Evolutionary conservation across 2,888 invertebrate genomes (phyloP).

Genomic region (Caenorhabditis parvicauda): DNA sequence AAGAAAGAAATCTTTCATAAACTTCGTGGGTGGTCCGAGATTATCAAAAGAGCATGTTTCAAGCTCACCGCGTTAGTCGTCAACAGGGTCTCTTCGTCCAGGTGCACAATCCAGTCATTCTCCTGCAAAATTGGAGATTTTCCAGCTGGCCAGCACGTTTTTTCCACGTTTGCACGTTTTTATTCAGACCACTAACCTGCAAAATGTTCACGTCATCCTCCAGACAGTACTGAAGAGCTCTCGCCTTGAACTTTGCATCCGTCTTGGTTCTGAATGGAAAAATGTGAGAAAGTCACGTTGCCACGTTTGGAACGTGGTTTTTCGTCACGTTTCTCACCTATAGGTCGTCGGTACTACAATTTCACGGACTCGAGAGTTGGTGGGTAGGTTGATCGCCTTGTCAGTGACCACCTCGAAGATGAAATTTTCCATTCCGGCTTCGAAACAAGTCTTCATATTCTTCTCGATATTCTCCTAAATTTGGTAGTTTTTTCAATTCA

Average conservation of each 20-base stretch:
- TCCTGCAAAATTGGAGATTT: not conserved
- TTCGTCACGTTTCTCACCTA: conserved; percentile 26
- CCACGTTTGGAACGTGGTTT: not conserved
- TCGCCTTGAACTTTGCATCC: conserved; percentile 88
- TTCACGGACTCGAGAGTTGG: conserved; percentile 75
- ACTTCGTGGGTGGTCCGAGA: not conserved
- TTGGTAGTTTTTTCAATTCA: too few relatives aligned
- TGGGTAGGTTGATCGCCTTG: conserved; percentile 67
- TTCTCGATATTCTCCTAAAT: conserved; percentile 57
- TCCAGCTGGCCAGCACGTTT: too few relatives aligned
- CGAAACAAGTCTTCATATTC: conserved; percentile 66
- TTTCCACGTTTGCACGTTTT: too few relatives aligned
- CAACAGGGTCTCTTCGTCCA: conserved; percentile 91
- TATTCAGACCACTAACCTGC: conserved; percentile 13
- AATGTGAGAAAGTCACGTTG: not conserved
- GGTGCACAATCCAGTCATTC: conserved; percentile 82
- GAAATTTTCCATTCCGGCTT: conserved; percentile 89
- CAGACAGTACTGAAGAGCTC: conserved; percentile 90
- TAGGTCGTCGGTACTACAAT: conserved; percentile 76
- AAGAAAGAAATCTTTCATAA: conserved; percentile 2
- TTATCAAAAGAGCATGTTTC: conserved; percentile 3
- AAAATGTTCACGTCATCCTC: conserved; percentile 80
- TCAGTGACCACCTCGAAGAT: conserved; percentile 84
- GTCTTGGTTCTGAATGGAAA: conserved; percentile 73
- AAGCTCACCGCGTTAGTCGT: conserved; percentile 80